These are phyloP conservation scores for Sardina pilchardus DNA, from an alignment of 2,113 vertebrate genomes.

Conservation along the genomic window DNA sequence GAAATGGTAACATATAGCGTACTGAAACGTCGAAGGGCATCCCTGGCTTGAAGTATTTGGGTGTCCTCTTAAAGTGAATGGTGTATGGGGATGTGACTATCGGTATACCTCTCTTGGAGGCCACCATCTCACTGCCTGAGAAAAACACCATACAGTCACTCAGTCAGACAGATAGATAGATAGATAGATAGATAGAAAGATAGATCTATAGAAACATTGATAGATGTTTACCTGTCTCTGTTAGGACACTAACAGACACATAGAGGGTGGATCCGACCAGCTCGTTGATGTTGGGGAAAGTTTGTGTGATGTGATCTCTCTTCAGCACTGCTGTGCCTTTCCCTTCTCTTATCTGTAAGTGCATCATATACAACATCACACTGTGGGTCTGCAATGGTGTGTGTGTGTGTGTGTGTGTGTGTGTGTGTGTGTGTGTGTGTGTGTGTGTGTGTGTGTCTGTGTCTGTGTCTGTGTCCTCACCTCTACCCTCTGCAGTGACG, in stretches of 20 bases:
- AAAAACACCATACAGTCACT: background rate
- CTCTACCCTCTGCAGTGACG: slow-evolving; percentile 67
- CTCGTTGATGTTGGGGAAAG: slow-evolving; percentile 25
- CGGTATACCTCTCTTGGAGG: slow-evolving; percentile 62
- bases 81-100: slow-evolving; percentile 79
- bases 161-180: background rate
- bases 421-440: background rate
- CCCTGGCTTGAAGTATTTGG: slow-evolving; percentile 80
- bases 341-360: slow-evolving; percentile 61
- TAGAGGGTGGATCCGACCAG: slow-evolving; percentile 60
- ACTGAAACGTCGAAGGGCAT: slow-evolving; percentile 81
- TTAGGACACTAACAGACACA: slow-evolving; percentile 69
- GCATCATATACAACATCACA: background rate
- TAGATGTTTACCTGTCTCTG: slow-evolving; percentile 71
- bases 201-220: background rate
- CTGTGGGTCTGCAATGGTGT: background rate
- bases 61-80: slow-evolving; percentile 78
- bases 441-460: background rate
- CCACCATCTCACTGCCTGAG: slow-evolving; percentile 81
- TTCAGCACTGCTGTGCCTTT: slow-evolving; percentile 48
- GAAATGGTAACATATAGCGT: too few species aligned
- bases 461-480: slow-evolving; percentile 56
- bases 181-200: background rate
- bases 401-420: background rate
- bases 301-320: slow-evolving; percentile 51